Conservation (phyloP, 2,797 vertebrate species). For the Bryconaethiops microstoma region DNA sequence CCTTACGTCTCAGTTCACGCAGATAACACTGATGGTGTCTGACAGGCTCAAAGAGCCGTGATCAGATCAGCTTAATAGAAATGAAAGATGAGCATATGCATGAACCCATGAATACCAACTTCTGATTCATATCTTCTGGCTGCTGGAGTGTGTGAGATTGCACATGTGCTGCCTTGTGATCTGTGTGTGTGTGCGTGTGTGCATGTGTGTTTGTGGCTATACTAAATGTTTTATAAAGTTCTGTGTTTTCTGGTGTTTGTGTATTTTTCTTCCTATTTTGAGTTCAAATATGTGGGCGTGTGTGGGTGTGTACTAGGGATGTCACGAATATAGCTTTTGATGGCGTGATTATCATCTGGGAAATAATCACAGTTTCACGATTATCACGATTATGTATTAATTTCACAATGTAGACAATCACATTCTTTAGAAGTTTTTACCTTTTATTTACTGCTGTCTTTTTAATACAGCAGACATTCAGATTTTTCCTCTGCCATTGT, state of each 20-base stretch:
- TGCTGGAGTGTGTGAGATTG: slow-evolving; percentile 36
- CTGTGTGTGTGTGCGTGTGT: slow-evolving; percentile 24
- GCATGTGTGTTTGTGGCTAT: background rate
- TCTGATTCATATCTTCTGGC: slow-evolving; percentile 46
- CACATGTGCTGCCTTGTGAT: slow-evolving; percentile 49
- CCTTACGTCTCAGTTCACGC: slow-evolving; percentile 60
- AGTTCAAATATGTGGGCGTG: too few relatives aligned
- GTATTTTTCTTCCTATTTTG: background rate
- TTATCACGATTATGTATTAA: too few relatives aligned
- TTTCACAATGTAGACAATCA: too few relatives aligned
- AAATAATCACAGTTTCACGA: too few relatives aligned
- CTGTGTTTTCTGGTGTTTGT: background rate
- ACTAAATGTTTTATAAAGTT: slow-evolving; percentile 3
- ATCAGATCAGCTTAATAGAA: slow-evolving; percentile 57
- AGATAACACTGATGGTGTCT: slow-evolving; percentile 46
- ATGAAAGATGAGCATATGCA: slow-evolving; percentile 50
- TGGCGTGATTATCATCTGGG: too few relatives aligned
- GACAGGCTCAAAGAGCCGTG: slow-evolving; percentile 47
- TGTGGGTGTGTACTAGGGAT: too few relatives aligned
- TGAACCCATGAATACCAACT: slow-evolving; percentile 45
- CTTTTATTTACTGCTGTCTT: too few relatives aligned
- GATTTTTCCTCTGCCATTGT: too few relatives aligned
- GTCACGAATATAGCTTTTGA: too few relatives aligned
- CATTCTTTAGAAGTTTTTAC: too few relatives aligned
- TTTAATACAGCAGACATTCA: too few relatives aligned